Conservation (phyloP, 1,140 invertebrate species). For the Drosophila arizonae region DNA sequence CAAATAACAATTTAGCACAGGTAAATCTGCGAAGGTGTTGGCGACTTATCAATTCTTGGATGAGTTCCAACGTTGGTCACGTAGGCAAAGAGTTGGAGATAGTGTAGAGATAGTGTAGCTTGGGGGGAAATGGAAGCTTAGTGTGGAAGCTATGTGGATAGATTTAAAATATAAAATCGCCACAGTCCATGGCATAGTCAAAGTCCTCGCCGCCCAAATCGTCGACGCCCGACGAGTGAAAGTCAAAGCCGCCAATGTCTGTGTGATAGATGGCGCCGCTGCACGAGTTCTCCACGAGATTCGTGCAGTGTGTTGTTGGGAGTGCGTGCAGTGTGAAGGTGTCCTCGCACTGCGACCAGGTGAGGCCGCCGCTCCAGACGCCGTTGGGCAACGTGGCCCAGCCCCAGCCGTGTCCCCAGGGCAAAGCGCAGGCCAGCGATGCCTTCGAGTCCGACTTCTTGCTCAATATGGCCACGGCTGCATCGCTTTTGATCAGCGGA, state of each 20-base stretch:
- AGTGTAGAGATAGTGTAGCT: neutral
- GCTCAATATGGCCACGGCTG: conserved; percentile 79
- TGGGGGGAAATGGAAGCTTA: neutral
- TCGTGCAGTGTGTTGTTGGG: conserved; percentile 85
- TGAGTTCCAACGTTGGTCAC: conserved; percentile 35
- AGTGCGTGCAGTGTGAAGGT: conserved; percentile 86
- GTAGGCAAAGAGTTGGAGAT: neutral
- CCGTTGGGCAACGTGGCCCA: conserved; percentile 86
- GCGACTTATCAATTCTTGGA: conserved; percentile 18
- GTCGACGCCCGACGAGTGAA: conserved; percentile 84
- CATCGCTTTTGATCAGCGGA: conserved; percentile 79
- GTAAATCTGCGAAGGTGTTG: conserved; percentile 36
- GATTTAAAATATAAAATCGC: conserved; percentile 86
- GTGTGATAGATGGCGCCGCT: conserved; percentile 85
- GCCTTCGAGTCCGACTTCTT: conserved; percentile 81
- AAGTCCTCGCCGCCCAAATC: conserved; percentile 85
- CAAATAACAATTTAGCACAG: conserved; percentile 16
- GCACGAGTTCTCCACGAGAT: conserved; percentile 84
- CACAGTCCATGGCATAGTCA: conserved; percentile 86
- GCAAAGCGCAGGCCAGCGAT: conserved; percentile 77
- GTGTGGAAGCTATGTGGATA: neutral
- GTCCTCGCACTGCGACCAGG: conserved; percentile 86
- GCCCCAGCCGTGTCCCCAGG: conserved; percentile 85
- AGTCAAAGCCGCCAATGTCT: conserved; percentile 85
- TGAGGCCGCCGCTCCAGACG: conserved; percentile 86